Conservation (phyloP, 2,797 vertebrate species). For the Pygocentrus nattereri region DNA sequence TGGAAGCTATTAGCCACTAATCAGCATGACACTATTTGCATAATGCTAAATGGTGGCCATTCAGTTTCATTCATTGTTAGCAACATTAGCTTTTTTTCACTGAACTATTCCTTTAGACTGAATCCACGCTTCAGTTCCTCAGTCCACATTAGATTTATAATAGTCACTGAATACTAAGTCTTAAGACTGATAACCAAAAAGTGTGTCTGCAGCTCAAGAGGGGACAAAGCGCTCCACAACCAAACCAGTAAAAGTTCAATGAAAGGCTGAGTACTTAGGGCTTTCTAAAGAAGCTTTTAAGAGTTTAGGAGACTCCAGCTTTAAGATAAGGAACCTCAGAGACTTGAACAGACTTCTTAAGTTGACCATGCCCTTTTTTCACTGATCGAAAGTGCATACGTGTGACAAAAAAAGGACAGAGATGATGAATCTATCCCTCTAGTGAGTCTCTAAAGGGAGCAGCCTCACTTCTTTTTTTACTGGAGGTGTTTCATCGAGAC, state of each 20-base stretch:
- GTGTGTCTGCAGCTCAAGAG: neutral
- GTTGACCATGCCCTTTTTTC: neutral
- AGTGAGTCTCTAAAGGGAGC: slow-evolving; percentile 4
- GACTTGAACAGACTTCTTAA: neutral
- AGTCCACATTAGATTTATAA: no score
- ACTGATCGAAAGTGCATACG: neutral
- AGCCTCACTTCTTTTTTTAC: neutral
- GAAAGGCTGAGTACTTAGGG: neutral
- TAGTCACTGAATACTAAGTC: neutral
- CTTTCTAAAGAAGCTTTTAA: neutral
- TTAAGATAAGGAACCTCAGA: neutral
- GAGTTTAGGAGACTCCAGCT: neutral
- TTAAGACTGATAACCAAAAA: neutral
- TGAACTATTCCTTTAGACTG: neutral
- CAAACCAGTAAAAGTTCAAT: neutral
- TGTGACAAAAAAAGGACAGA: slow-evolving; percentile 2
- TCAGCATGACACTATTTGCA: no score
- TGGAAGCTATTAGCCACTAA: neutral
- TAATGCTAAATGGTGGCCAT: no score
- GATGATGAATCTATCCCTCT: neutral
- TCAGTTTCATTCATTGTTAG: no score
- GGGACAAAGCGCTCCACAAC: neutral
- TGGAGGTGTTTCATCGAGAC: neutral
- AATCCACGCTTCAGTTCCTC: neutral
- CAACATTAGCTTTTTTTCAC: no score